Percentiles rank a stretch among this genome's conserved stretches.
These are phyloP conservation scores for Schizothorax lantsangensis DNA, from an alignment of 2,797 vertebrate genomes.

Conservation along the genomic window DNA sequence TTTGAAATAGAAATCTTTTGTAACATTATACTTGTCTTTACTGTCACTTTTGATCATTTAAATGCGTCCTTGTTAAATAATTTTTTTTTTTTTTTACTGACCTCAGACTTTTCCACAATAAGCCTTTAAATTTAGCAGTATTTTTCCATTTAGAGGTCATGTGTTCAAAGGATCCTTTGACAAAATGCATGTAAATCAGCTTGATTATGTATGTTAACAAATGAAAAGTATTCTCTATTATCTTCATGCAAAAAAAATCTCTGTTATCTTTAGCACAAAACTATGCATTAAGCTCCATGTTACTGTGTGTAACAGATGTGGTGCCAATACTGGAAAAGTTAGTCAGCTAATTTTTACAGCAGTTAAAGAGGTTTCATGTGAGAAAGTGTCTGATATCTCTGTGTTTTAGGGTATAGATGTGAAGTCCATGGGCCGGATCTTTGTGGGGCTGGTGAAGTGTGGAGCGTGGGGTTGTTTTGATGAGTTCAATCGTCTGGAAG, in stretches of 20 bases:
- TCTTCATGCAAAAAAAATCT: too few species aligned
- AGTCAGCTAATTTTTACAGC: neutral
- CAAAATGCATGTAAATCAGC: neutral
- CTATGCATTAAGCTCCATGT: neutral
- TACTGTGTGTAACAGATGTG: neutral
- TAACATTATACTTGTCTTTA: neutral
- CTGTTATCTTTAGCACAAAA: too few species aligned
- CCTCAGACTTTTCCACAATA: neutral
- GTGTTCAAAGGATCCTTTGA: neutral
- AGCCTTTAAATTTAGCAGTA: neutral
- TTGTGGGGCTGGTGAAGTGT: slow-evolving; percentile 96
- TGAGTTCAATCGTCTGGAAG: slow-evolving; percentile 97
- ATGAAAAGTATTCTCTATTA: neutral
- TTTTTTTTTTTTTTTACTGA: neutral
- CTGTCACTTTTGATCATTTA: neutral
- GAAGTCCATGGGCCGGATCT: slow-evolving; percentile 98
- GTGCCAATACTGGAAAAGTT: neutral
- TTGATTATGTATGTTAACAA: neutral
- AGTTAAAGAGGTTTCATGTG: neutral
- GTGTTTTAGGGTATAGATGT: slow-evolving; percentile 93
- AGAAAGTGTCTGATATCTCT: neutral
- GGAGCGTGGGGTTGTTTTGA: slow-evolving; percentile 99
- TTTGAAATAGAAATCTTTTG: too few species aligned
- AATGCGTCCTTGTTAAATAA: neutral
- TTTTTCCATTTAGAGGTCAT: neutral